Base-by-base conservation (phyloP, 2,113 vertebrate genomes). In the Peromyscus maniculatus region DNA sequence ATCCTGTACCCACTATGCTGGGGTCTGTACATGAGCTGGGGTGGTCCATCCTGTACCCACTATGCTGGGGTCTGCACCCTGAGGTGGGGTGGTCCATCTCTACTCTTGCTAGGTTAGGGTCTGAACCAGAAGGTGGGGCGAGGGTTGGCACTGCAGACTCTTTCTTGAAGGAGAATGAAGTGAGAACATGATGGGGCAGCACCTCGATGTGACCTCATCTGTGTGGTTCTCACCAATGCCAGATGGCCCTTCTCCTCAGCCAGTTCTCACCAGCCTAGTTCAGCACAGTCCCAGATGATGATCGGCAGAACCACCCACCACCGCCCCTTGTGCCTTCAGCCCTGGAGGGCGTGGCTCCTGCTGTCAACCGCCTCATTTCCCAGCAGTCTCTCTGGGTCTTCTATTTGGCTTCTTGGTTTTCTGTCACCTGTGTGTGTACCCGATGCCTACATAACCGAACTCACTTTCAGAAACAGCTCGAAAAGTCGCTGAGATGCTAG, bases 311-410 rank as follows among this genome's bases (percentile, higher is more conserved):
- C 26, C 39, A 17, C 62, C 9, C 19, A 64, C 43, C 36, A 7
- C 33, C 10, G 5, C 26, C 13, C 28, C 64, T 52, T 16, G 55
- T 46, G 26, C 52, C 5, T 13, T 59, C 33, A 16, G 36, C 16
- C 62, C 49, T 22, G 2, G 24, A 26, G 24, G 10, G 24, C 10
- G 31, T 28, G 21, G 72, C 21, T 67, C 49, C 84, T 0, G 0
- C 39, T 4, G 0, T 0, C 15, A 1, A 39, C 11, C 19, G 52
- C 39, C 52, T 75, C 24, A 22, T n/a, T 88, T 57, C 17, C 26
- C 52, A 5, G 24, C 21, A 66, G 55, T 62, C 28, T 80, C 49
- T 13, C 74, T 0, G 4, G 46, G 36, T 43, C 31, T 75, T 39
- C 9, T 13, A 8, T 2, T 33, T 2, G 22, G 57, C 49, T 82